Conservation (phyloP, 2,888 invertebrate genomes). For the Drosophila imparisetae region DNA sequence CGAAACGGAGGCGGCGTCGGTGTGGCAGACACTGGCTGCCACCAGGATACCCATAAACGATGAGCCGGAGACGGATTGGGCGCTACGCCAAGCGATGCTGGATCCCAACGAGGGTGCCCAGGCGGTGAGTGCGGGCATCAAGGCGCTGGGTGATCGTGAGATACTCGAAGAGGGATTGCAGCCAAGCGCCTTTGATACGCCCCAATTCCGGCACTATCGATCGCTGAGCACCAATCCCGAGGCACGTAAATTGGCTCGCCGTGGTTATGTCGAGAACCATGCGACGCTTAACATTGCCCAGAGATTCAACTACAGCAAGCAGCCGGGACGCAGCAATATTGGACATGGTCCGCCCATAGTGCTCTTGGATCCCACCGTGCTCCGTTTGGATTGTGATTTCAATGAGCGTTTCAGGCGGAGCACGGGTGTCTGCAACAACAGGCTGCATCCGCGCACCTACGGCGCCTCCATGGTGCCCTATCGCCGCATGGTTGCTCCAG, state of each 20-base stretch:
- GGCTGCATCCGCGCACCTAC: slow-evolving; percentile 87
- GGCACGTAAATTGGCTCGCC: slow-evolving; percentile 87
- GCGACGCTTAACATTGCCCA: slow-evolving; percentile 88
- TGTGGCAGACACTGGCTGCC: slow-evolving; percentile 36
- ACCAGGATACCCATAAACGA: slow-evolving; percentile 70
- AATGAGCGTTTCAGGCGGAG: slow-evolving; percentile 87
- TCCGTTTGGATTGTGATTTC: slow-evolving; percentile 83
- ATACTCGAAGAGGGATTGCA: slow-evolving; percentile 85
- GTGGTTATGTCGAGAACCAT: slow-evolving; percentile 89
- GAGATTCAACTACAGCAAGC: slow-evolving; percentile 85
- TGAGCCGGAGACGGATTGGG: slow-evolving; percentile 74
- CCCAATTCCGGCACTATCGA: slow-evolving; percentile 89
- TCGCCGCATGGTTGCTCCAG: slow-evolving; percentile 88
- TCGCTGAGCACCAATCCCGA: slow-evolving; percentile 88
- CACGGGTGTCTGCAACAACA: slow-evolving; percentile 92
- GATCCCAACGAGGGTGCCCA: slow-evolving; percentile 70
- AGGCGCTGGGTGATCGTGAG: slow-evolving; percentile 86
- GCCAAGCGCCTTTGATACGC: slow-evolving; percentile 86
- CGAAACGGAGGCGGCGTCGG: slow-evolving; percentile 17
- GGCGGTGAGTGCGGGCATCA: slow-evolving; percentile 86
- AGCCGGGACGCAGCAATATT: slow-evolving; percentile 80
- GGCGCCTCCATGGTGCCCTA: slow-evolving; percentile 92
- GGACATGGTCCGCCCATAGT: slow-evolving; percentile 83
- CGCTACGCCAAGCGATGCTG: slow-evolving; percentile 48
- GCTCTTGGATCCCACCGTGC: slow-evolving; percentile 68